Conservation (phyloP, 2,888 invertebrate species). For the Mongoloraphidia duomilia region DNA sequence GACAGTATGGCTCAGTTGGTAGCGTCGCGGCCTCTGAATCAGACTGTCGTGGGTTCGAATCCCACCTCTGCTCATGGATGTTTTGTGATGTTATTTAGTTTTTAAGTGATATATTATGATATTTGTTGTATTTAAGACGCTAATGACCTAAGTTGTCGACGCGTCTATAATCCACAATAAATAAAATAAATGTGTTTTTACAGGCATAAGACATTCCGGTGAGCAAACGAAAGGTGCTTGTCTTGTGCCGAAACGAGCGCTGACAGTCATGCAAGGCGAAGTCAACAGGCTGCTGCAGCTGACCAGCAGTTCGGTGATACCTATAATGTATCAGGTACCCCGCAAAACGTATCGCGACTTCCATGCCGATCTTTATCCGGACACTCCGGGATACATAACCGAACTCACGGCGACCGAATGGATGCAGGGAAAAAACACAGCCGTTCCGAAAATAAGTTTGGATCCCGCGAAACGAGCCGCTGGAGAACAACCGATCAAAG, state of each 20-base stretch:
- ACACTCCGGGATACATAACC: slow-evolving; percentile 68
- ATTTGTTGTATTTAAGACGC: too few relatives aligned
- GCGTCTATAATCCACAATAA: too few relatives aligned
- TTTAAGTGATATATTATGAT: too few relatives aligned
- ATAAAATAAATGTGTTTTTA: not conserved
- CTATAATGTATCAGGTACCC: slow-evolving; percentile 89
- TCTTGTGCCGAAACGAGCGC: slow-evolving; percentile 77
- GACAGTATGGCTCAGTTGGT: too few relatives aligned
- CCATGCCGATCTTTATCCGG: slow-evolving; percentile 87
- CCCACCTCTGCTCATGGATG: too few relatives aligned
- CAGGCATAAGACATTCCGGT: slow-evolving; percentile 64
- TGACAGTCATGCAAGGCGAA: slow-evolving; percentile 95
- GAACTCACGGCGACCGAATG: slow-evolving; percentile 69
- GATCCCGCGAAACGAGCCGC: slow-evolving; percentile 59
- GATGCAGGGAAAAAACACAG: slow-evolving; percentile 60
- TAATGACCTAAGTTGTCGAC: too few relatives aligned
- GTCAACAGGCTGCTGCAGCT: slow-evolving; percentile 83
- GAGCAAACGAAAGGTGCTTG: slow-evolving; percentile 93
- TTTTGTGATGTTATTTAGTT: too few relatives aligned
- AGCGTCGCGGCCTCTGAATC: too few relatives aligned
- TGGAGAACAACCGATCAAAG: slow-evolving; percentile 45
- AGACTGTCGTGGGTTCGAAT: too few relatives aligned
- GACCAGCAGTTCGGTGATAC: slow-evolving; percentile 73
- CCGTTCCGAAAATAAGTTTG: slow-evolving; percentile 69
- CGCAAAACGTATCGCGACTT: slow-evolving; percentile 59